Percentiles rank a stretch among this genome's conserved stretches.
phyloP scores from a whole-genome alignment of 2,797 vertebrate species.

The Paedocypris micromegethes region DNA sequence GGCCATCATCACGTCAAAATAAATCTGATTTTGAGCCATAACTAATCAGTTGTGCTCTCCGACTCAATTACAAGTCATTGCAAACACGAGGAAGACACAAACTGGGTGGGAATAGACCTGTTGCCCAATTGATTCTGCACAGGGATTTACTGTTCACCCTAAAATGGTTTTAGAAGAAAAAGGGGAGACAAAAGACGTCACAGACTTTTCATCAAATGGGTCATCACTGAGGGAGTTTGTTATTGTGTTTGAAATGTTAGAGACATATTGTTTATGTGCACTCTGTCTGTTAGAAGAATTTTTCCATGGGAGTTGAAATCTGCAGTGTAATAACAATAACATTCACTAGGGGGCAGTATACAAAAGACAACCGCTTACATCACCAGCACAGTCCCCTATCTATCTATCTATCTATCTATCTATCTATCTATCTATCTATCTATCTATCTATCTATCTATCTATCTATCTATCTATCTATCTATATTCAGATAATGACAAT shows the following conservation, averaged over 20 bases:
- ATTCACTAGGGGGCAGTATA: slow-evolving; percentile 73
- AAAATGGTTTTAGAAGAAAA: background rate
- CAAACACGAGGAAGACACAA: slow-evolving; percentile 13
- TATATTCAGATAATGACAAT: no score
- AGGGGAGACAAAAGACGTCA: slow-evolving; percentile 17
- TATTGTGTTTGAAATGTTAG: slow-evolving; percentile 42
- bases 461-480: background rate
- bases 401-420: slow-evolving; percentile 1
- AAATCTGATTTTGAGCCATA: slow-evolving; percentile 39
- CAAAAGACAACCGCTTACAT: slow-evolving; percentile 37
- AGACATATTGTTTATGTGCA: slow-evolving; percentile 38
- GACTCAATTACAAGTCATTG: slow-evolving; percentile 33
- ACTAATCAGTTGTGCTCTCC: slow-evolving; percentile 48
- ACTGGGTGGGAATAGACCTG: slow-evolving; percentile 45
- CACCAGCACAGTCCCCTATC: background rate
- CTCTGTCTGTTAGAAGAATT: slow-evolving; percentile 15
- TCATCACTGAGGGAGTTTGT: slow-evolving; percentile 37
- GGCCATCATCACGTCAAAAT: slow-evolving; percentile 32
- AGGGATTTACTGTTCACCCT: slow-evolving; percentile 27
- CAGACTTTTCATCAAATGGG: slow-evolving; percentile 9
- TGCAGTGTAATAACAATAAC: slow-evolving; percentile 20
- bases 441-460: slow-evolving; percentile 6
- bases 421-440: slow-evolving; percentile 6
- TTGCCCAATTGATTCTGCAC: slow-evolving; percentile 33
- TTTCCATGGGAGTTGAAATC: slow-evolving; percentile 34